phyloP scores from a whole-genome alignment of 2,797 vertebrate genomes.

The Echiichthys vipera region DNA sequence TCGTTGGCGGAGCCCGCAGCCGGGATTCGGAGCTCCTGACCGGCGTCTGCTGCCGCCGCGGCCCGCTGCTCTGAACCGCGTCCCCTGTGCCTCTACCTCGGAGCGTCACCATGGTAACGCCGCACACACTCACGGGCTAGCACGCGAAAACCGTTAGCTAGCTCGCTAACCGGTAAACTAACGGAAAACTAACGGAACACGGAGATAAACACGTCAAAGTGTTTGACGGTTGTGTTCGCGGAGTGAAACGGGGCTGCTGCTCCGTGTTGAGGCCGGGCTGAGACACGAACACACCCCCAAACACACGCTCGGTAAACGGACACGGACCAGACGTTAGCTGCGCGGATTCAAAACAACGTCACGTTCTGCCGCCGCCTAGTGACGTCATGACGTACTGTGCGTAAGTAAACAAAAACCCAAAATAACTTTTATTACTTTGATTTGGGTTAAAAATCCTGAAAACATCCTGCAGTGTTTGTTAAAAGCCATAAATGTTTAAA shows the following conservation, averaged over 20 bases:
- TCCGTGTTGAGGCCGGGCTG: background rate
- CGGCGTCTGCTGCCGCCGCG: background rate
- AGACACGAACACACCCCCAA: constrained; percentile 26
- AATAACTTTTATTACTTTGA: too few relatives aligned
- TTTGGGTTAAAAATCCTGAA: too few relatives aligned
- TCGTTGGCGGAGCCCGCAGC: background rate
- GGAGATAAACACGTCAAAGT: background rate
- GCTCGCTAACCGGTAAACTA: background rate
- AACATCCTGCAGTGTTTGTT: too few relatives aligned
- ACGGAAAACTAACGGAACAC: background rate
- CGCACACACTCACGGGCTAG: background rate
- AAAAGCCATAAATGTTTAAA: too few relatives aligned
- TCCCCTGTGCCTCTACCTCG: constrained; percentile 12
- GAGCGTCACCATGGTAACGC: constrained; percentile 56
- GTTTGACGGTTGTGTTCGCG: background rate
- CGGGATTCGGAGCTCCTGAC: background rate
- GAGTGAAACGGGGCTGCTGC: background rate
- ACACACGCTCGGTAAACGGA: background rate
- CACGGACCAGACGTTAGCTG: background rate
- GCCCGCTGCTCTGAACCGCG: background rate
- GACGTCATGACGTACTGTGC: constrained; percentile 42
- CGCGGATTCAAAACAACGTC: background rate
- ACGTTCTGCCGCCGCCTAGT: constrained; percentile 39
- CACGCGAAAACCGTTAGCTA: background rate
- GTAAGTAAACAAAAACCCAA: too few relatives aligned